Base-by-base conservation (phyloP, 2,113 vertebrate genomes). In the Pycnonotus jocosus region DNA sequence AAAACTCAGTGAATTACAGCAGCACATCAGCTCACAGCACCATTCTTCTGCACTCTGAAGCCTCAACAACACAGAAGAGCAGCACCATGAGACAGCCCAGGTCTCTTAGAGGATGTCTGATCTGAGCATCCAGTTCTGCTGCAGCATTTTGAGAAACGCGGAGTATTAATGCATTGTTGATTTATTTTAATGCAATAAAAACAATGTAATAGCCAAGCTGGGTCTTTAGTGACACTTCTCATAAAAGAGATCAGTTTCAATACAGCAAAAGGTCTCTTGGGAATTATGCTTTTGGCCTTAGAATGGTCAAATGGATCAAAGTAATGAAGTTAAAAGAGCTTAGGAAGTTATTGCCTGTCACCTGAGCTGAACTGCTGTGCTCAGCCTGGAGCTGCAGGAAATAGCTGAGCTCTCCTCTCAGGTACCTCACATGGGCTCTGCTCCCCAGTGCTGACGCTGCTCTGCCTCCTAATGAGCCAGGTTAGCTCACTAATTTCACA, bases 121-220 rank as follows among this genome's bases (percentile, higher is more conserved):
- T 13, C 54, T 28, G 28, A 85, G 57, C 57, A 33, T 9, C 48
- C 53, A 76, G 28, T 4, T 37, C 61, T 77, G 66, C 79, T 69
- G 62, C 71, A 40, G 68, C 28, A 42, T 58, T 83, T 48, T 69
- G 69, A 81, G 33, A 90, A 93, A 90, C 56, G 88, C 23, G 19
- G 42, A 38, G 54, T 12, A 58, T 57, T 70, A 88, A 88, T 23
- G 25, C 6, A 3, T 15, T 61, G 58, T 25, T 45, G 20, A n/a
- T 80, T 88, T 83, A 72, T 61, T 93, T 88, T 86, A 95, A 81
- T 81, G 58, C 47, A 91, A 86, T 92, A 73, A 88, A 88, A 93
- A 80, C 66, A 88, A 94, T 53, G 38, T 4, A 95, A 91, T 87
- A 61, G 86, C 56, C 58, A 56, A 80, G 53, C 22, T 14, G 11